Percentiles rank a stretch among this genome's conserved stretches.
These are phyloP conservation scores for Hyles euphorbiae DNA, from an alignment of 1,140 invertebrate species.

Conservation along the genomic window DNA sequence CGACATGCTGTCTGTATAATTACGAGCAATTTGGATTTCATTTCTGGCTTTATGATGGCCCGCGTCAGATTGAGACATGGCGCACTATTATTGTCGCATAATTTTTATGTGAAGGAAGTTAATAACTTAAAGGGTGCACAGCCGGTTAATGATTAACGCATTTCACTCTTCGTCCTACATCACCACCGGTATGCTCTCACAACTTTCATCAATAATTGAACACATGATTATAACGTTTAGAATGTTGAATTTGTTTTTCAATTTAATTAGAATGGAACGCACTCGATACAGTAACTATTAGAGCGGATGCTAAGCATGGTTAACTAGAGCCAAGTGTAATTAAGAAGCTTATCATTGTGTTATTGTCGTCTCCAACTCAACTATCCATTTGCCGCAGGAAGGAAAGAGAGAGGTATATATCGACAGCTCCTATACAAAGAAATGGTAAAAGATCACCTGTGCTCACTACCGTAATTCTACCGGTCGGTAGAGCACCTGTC, in stretches of 20 bases:
- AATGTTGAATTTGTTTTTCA: slow-evolving; percentile 45
- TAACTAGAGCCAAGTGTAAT: slow-evolving; percentile 60
- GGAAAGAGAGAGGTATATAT: slow-evolving; percentile 62
- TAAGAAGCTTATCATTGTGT: slow-evolving; percentile 36
- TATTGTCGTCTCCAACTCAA: slow-evolving; percentile 33
- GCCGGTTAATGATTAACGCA: not conserved
- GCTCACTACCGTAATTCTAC: slow-evolving; percentile 75
- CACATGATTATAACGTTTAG: slow-evolving; percentile 24
- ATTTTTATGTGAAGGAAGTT: not conserved
- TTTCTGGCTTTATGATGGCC: too few species aligned
- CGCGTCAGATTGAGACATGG: too few species aligned
- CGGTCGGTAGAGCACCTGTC: slow-evolving; percentile 70
- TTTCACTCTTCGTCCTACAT: slow-evolving; percentile 5
- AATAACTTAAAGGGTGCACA: slow-evolving; percentile 1
- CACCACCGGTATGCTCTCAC: slow-evolving; percentile 26
- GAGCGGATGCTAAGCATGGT: slow-evolving; percentile 66
- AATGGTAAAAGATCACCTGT: slow-evolving; percentile 75
- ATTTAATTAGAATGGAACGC: slow-evolving; percentile 62
- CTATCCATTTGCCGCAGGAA: slow-evolving; percentile 21
- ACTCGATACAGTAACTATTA: slow-evolving; percentile 52
- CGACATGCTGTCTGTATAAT: too few species aligned
- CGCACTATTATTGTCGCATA: too few species aligned
- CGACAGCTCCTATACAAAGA: slow-evolving; percentile 58
- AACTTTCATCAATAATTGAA: slow-evolving; percentile 32
- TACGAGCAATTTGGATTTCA: too few species aligned